Evolutionary conservation across 1,140 invertebrate genomes (phyloP).

Genomic region (Diorhabda carinulata): DNA sequence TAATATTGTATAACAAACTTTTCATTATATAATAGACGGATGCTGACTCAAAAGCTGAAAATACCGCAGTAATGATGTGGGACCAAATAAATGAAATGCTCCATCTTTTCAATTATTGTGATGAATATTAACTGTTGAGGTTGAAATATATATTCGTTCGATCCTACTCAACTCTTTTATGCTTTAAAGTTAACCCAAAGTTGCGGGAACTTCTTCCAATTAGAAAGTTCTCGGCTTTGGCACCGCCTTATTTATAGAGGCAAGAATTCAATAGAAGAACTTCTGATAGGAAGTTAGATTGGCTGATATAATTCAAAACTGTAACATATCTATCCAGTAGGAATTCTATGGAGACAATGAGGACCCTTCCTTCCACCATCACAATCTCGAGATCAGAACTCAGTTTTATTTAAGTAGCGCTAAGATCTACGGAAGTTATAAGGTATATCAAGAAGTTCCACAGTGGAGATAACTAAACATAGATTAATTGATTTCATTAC

Average conservation of each 20-base stretch:
- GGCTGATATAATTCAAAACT: background rate
- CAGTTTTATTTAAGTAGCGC: background rate
- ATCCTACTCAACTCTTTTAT: background rate
- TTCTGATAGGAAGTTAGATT: background rate
- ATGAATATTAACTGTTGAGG: too few species aligned
- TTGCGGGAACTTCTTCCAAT: background rate
- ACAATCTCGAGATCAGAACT: background rate
- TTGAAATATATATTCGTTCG: background rate
- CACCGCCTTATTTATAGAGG: background rate
- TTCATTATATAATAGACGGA: too few species aligned
- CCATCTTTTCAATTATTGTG: too few species aligned
- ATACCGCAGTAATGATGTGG: too few species aligned
- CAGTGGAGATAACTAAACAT: too few species aligned
- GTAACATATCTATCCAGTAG: background rate
- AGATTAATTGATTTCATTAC: too few species aligned
- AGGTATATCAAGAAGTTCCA: too few species aligned
- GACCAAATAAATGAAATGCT: too few species aligned
- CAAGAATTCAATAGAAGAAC: background rate
- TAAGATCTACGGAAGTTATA: too few species aligned
- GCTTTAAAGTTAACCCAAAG: background rate
- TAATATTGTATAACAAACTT: too few species aligned
- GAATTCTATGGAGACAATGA: background rate
- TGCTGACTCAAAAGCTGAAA: too few species aligned
- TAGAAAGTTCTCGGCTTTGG: background rate
- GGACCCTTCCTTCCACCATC: background rate